Percentiles rank a stretch among this genome's conserved stretches.
These are phyloP conservation scores for Galbula dea DNA, from an alignment of 2,113 vertebrate genomes.

Conservation along the genomic window DNA sequence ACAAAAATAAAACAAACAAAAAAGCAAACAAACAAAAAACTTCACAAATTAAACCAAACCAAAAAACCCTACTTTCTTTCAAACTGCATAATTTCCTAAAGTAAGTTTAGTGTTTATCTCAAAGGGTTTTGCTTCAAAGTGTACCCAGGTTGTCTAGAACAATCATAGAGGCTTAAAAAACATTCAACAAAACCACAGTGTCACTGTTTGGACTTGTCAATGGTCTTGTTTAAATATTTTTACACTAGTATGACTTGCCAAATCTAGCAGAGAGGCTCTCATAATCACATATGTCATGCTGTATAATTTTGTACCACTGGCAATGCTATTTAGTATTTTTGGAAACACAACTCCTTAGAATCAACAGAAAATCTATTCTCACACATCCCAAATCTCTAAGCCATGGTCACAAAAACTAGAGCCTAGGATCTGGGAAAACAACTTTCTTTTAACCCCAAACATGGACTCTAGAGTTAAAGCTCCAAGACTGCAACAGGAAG, in stretches of 20 bases:
- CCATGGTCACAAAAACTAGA: background rate
- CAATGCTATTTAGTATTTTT: background rate
- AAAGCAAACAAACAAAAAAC: too few relatives aligned
- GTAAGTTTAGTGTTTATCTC: background rate
- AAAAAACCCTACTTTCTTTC: background rate
- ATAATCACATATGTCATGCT: fast-evolving
- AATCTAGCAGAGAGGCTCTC: background rate
- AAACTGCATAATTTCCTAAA: background rate
- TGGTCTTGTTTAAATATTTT: background rate
- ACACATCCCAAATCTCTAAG: background rate
- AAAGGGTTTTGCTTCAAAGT: background rate
- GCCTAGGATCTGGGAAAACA: background rate
- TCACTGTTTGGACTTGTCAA: background rate
- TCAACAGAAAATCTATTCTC: background rate
- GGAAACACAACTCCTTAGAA: background rate
- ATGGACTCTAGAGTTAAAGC: background rate
- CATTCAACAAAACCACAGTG: background rate
- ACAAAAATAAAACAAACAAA: background rate
- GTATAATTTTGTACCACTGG: background rate
- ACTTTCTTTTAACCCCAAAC: background rate
- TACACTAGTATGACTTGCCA: background rate
- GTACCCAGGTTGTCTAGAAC: background rate
- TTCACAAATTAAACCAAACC: too few relatives aligned
- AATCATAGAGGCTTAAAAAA: background rate
- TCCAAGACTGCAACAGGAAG: background rate